Percentiles rank a stretch among this genome's conserved stretches.
These are phyloP conservation scores for Limosa lapponica DNA, from an alignment of 2,797 vertebrate species.

Conservation along the genomic window DNA sequence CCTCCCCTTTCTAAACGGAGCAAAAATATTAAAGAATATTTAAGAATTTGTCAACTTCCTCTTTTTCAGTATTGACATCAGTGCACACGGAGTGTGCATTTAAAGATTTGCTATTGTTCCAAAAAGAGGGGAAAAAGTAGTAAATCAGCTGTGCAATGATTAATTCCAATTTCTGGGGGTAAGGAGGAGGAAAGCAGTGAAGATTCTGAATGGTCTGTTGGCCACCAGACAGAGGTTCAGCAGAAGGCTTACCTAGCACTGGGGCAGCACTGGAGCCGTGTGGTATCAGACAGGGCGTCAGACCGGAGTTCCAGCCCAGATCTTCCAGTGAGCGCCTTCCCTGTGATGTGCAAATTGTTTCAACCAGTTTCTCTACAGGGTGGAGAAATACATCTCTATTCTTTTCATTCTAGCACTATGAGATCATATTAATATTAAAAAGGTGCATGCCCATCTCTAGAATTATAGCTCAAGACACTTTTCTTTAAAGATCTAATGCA, in stretches of 20 bases:
- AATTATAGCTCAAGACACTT: neutral
- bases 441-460: slow-evolving; percentile 18
- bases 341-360: slow-evolving; percentile 59
- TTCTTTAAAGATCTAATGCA: slow-evolving; percentile 18
- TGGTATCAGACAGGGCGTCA: neutral
- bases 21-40: neutral
- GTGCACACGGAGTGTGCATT: neutral
- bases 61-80: neutral
- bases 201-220: neutral
- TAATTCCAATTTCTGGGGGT: neutral
- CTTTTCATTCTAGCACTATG: slow-evolving; percentile 1
- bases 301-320: neutral
- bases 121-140: neutral
- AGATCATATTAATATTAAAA: slow-evolving; percentile 38
- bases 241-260: neutral
- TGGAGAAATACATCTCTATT: slow-evolving; percentile 29
- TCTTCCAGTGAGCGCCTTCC: neutral
- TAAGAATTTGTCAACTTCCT: neutral
- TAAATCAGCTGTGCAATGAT: neutral
- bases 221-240: neutral
- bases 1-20: neutral
- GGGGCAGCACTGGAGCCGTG: neutral
- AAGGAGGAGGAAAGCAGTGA: neutral
- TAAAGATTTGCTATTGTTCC: neutral
- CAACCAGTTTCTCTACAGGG: slow-evolving; percentile 14